Percentiles rank a stretch among this genome's conserved stretches.
phyloP scores from a whole-genome alignment of 2,797 vertebrate species.

The Muraenolepis orangiensis region DNA sequence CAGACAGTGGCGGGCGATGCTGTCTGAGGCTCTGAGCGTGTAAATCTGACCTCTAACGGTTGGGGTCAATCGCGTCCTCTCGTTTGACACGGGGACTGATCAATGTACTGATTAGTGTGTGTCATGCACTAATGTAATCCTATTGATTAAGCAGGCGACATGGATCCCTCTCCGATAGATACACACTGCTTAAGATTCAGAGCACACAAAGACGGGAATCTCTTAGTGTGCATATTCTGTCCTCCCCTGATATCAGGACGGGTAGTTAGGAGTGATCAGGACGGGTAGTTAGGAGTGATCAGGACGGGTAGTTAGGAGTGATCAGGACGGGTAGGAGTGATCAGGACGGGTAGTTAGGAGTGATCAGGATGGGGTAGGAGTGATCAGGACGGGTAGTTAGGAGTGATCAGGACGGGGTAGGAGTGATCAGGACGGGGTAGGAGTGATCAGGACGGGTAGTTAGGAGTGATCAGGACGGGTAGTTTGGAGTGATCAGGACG shows the following conservation, averaged over 20 bases:
- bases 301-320: neutral
- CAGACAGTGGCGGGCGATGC: neutral
- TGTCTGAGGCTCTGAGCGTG: neutral
- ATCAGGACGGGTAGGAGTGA: no score
- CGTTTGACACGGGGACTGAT: constrained; percentile 7
- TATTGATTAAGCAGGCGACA: neutral
- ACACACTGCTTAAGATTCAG: no score
- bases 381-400: no score
- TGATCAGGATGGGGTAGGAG: neutral
- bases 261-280: no score
- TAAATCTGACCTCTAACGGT: constrained; percentile 13
- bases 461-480: no score
- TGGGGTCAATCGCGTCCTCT: constrained; percentile 18
- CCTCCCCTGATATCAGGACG: neutral
- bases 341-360: neutral
- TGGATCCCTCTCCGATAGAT: neutral
- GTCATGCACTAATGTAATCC: constrained; percentile 8
- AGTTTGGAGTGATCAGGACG: neutral
- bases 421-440: neutral
- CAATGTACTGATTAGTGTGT: constrained; percentile 24
- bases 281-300: neutral
- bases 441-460: neutral
- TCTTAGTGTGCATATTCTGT: no score
- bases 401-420: no score
- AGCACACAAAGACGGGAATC: no score